phyloP scores from a whole-genome alignment of 2,888 invertebrate species.

The Acanthacorydalis orientalis region DNA sequence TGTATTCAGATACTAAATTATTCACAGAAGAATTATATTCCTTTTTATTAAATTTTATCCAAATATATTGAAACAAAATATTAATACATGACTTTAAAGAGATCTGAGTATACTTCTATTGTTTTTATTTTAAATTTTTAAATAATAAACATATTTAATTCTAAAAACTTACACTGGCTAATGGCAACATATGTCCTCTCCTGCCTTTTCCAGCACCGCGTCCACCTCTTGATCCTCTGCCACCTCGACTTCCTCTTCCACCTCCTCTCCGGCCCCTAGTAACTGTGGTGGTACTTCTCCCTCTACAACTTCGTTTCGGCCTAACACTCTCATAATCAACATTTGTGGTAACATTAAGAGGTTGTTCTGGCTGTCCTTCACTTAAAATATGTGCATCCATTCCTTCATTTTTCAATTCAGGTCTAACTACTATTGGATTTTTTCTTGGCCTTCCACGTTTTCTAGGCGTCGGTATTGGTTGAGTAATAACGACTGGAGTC shows the following conservation, averaged over 20 bases:
- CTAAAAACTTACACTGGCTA: slow-evolving; percentile 3
- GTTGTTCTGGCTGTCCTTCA: slow-evolving; percentile 8
- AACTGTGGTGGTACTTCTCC: slow-evolving; percentile 22
- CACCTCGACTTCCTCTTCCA: slow-evolving; percentile 19
- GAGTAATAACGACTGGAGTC: slow-evolving; percentile 12
- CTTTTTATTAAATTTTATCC: too few relatives aligned
- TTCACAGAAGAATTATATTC: too few relatives aligned
- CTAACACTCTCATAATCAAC: slow-evolving; percentile 12
- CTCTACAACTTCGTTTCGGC: slow-evolving; percentile 27
- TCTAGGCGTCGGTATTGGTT: slow-evolving; percentile 17
- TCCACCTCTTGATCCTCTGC: slow-evolving; percentile 15
- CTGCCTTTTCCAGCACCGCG: slow-evolving; percentile 16
- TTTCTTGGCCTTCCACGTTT: slow-evolving; percentile 33
- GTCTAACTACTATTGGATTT: slow-evolving; percentile 23
- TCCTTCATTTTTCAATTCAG: slow-evolving; percentile 19
- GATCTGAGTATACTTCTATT: too few relatives aligned
- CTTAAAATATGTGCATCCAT: background rate
- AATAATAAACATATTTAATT: background rate
- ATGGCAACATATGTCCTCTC: slow-evolving; percentile 8
- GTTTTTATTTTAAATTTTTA: background rate
- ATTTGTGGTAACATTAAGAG: slow-evolving; percentile 4
- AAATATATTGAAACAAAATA: too few relatives aligned
- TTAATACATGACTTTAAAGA: too few relatives aligned
- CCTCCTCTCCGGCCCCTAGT: slow-evolving; percentile 23
- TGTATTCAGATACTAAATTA: too few relatives aligned